These are phyloP conservation scores for Lemur catta DNA, from an alignment of 2,797 vertebrate species.

Conservation along the genomic window DNA sequence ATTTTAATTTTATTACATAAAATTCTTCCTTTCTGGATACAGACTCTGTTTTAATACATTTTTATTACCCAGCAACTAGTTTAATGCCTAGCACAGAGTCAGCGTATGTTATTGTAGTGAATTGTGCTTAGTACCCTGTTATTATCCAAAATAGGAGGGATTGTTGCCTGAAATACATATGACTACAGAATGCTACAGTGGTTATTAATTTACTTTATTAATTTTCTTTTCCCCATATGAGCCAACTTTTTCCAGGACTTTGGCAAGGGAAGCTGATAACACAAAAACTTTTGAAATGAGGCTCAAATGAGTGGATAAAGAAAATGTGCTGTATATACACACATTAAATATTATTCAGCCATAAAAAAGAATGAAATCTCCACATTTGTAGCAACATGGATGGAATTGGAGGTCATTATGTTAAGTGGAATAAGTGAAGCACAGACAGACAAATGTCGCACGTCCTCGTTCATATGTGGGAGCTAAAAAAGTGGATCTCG, in stretches of 20 bases:
- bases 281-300: neutral
- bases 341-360: too few species aligned
- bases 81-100: neutral
- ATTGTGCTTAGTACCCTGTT: neutral
- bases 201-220: neutral
- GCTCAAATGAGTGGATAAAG: neutral
- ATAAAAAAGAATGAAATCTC: too few species aligned
- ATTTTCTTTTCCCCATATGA: neutral
- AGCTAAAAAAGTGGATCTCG: too few species aligned
- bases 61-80: slow-evolving; percentile 32
- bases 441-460: too few species aligned
- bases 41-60: slow-evolving; percentile 22
- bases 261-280: neutral
- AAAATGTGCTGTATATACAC: too few species aligned
- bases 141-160: neutral
- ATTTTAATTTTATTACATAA: neutral
- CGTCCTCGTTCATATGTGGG: too few species aligned
- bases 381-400: too few species aligned
- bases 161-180: neutral
- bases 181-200: neutral
- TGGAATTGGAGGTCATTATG: too few species aligned
- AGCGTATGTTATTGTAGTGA: neutral
- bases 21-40: slow-evolving; percentile 1
- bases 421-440: too few species aligned
- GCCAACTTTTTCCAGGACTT: neutral